Conservation (phyloP, 2,797 vertebrate species). For the Myripristis murdjan region DNA sequence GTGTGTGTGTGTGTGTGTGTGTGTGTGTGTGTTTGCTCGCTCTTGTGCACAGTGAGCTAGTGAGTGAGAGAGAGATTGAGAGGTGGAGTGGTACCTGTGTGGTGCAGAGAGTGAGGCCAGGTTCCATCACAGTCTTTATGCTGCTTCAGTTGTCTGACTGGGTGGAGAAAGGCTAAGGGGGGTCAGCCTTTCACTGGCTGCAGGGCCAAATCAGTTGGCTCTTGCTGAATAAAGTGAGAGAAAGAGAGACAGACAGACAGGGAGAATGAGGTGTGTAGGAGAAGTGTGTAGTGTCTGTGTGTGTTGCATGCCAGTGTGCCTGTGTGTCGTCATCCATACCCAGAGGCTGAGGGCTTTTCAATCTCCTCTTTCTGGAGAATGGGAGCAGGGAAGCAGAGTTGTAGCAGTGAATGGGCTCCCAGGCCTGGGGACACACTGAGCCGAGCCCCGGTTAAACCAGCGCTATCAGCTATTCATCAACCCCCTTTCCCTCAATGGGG, state of each 20-base stretch:
- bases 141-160: slow-evolving; percentile 25
- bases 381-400: slow-evolving; percentile 30
- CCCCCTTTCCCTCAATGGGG: slow-evolving; percentile 12
- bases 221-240: slow-evolving; percentile 30
- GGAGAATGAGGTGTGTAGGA: slow-evolving; percentile 18
- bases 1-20: no score
- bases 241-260: slow-evolving; percentile 32
- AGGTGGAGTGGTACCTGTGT: background rate
- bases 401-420: slow-evolving; percentile 33
- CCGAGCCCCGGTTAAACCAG: slow-evolving; percentile 32
- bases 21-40: no score
- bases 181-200: slow-evolving; percentile 31
- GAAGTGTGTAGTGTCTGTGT: slow-evolving; percentile 14
- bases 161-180: slow-evolving; percentile 31
- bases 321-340: slow-evolving; percentile 34
- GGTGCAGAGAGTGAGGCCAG: slow-evolving; percentile 17
- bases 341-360: slow-evolving; percentile 28
- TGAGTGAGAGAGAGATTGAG: background rate
- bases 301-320: slow-evolving; percentile 10
- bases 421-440: slow-evolving; percentile 47
- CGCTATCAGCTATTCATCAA: slow-evolving; percentile 57
- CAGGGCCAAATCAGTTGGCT: slow-evolving; percentile 46
- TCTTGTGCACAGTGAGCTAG: no score
- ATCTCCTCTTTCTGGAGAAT: slow-evolving; percentile 35
- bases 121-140: slow-evolving; percentile 28